Percentiles rank a stretch among this genome's conserved stretches.
phyloP scores from a whole-genome alignment of 35 echinoderm and acorn worm species.

The Ophiothrix spiculata region DNA sequence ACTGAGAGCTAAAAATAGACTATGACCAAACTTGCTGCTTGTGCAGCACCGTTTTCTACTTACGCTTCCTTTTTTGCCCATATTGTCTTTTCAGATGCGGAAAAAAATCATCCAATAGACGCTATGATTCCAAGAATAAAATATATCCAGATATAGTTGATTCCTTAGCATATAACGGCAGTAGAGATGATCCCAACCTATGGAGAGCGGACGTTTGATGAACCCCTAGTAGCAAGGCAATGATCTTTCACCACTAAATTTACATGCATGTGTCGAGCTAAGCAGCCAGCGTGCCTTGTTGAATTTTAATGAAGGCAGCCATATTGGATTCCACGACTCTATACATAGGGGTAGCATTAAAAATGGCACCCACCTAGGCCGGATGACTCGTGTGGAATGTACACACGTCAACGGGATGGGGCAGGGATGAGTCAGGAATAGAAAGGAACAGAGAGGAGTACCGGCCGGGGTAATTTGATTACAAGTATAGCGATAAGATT shows the following conservation, averaged over 20 bases:
- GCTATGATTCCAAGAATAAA: neutral
- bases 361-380: neutral
- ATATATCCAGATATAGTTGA: neutral
- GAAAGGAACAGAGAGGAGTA: no score
- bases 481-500: neutral
- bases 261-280: neutral
- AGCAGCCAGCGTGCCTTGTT: slow-evolving; percentile 1
- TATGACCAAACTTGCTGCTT: neutral
- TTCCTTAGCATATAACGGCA: neutral
- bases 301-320: slow-evolving; percentile 15
- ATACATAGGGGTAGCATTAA: neutral
- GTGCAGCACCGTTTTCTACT: neutral
- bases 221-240: neutral
- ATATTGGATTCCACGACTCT: neutral
- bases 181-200: neutral
- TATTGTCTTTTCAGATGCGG: neutral
- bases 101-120: neutral
- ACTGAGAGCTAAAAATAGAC: neutral
- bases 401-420: neutral
- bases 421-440: neutral
- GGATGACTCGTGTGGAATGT: neutral
- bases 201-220: neutral
- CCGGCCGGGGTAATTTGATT: neutral
- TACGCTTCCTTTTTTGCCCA: slow-evolving; percentile 10
- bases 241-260: slow-evolving; percentile 10